phyloP scores from a whole-genome alignment of 2,888 invertebrate species.

The Chrysomela aeneicollis region DNA sequence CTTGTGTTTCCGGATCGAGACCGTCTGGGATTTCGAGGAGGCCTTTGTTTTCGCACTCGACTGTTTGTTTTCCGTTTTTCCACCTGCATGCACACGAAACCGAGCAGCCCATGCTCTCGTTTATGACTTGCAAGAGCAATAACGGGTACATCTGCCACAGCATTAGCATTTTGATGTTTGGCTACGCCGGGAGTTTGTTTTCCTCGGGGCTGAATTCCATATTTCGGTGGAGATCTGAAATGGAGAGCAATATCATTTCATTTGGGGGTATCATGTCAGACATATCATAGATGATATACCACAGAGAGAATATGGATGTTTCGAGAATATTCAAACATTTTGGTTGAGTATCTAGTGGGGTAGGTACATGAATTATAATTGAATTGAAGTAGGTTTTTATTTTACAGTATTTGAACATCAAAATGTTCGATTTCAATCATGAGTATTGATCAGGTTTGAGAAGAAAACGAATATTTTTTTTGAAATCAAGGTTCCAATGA shows the following conservation, averaged over 20 bases:
- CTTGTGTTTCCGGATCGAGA: conserved; percentile 86
- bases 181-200: conserved; percentile 20
- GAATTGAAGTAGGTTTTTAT: no score
- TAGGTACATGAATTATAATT: no score
- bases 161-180: conserved; percentile 35
- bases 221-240: conserved; percentile 26
- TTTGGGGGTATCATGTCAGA: not conserved
- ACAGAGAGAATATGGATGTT: no score
- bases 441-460: no score
- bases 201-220: conserved; percentile 19
- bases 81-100: conserved; percentile 86
- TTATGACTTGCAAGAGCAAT: conserved; percentile 34
- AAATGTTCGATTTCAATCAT: no score
- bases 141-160: conserved; percentile 34
- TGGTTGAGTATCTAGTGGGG: no score
- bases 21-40: conserved; percentile 79
- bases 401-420: no score
- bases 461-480: no score
- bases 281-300: not conserved
- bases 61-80: conserved; percentile 91
- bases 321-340: no score
- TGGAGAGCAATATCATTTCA: not conserved
- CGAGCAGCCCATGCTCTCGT: conserved; percentile 68
- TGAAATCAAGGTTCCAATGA: no score
- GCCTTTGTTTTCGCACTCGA: conserved; percentile 83